Base-by-base conservation (phyloP, 2,113 vertebrate species). In the Pseudopodoces humilis region DNA sequence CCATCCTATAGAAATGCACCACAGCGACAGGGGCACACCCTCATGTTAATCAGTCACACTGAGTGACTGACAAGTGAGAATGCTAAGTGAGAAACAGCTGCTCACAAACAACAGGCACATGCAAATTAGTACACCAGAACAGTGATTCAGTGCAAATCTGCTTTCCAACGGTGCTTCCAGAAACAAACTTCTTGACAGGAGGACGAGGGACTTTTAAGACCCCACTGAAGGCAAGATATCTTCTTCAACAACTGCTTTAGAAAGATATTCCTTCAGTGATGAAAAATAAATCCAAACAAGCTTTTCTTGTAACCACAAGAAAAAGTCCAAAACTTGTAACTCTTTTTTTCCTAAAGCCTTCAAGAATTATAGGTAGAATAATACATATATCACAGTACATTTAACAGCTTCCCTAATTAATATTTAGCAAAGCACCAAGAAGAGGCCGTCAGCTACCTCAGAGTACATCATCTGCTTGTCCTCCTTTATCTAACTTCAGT, bases 31-130 rank as follows among this genome's bases (percentile, higher is more conserved):
- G 31, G 21, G 41, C 39, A 67, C 60, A 46, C 20, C 62, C 37
- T 60, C 75, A 8, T 0, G 0, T n/a, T 56, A 71, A 59, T 33
- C 39, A 56, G 33, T 24, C 71, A 80, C 53, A 44, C 15, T 11
- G 39, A 64, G 55, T 55, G 69, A 70, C 74, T 25, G 58, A 4
- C 7, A 21, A 39, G 14, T 22, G 47, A 91, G 71, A 83, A 86
- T 11, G n/a, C 0, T 37, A 70, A 83, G 33, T 13, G 50, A 89
- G 64, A 58, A 93, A 53, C 69, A 62, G 69, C 46, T 74, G 55
- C 55, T 78, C 43, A 78, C 56, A 83, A 85, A 75, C 55, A 74
- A 56, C 28, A 83, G 33, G 39, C 72, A 80, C 14, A 44, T 35
- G 41, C n/a, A 89, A 68, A 87, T 56, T 15, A 71, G 43, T 33